Evolutionary conservation across 2,888 invertebrate genomes (phyloP), one percentile per base, ranked within the genome.

Genomic region (Atethmia centrago): DNA sequence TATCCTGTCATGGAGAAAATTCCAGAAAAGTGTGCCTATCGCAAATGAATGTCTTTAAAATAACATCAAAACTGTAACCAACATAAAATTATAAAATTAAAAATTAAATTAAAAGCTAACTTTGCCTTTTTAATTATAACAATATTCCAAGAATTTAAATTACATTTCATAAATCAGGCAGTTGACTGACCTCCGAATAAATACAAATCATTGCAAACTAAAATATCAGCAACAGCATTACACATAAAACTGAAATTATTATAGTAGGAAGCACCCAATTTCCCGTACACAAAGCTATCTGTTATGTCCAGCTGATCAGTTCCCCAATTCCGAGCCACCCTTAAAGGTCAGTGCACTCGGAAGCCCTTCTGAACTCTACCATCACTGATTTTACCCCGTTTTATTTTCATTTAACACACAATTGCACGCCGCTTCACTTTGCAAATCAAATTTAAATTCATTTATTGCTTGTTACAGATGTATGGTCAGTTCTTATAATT

Each of bases 301-400:
- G 88, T 90, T 87, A 88, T 89, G 93, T 93, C 93, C 93, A 92
- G 91, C 91, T 91, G 91, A 93, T 90, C 91, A 89, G 83, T 79
- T 87, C 90, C 91, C 89, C 90, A 90, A 92, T 90, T 85, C 86
- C 86, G 74, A 83, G 84, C 84, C 80, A 85, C 89, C 90, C 89
- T 89, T 89, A 90, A 90, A 93, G 94, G 94, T 94, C 94, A 92
- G 88, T 88, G 93, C 91, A 91, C 94, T 89, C 90, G 88, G 89
- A 87, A 91, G 90, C 92, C 92, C 92, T 93, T 93, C 87, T 77
- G 83, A 83, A 74, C 85, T 87, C 83, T 77, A 83, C 75, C 78
- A 77, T 70, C 85, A 79, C 82, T 89, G 88, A 89, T 91, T 92
- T 90, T 87, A 89, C 89, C 86, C 85, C 85, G 85, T 88, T 91